Percentiles rank a stretch among this genome's conserved stretches.
Evolutionary conservation across 35 echinoderm and acorn worm genomes (phyloP).

Genomic region (Heliocidaris erythrogramma): DNA sequence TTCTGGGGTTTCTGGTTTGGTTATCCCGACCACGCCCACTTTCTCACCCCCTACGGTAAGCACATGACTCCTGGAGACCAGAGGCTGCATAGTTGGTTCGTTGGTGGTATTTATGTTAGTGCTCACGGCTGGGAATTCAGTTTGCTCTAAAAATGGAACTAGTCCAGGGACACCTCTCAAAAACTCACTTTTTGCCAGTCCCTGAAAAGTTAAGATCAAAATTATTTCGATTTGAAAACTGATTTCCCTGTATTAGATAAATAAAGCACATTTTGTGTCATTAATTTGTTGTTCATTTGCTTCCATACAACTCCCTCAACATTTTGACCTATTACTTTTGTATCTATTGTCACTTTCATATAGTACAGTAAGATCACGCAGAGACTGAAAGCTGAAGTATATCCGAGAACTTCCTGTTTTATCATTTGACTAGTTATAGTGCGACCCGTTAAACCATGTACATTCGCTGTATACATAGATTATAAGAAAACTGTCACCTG

Average conservation of each 20-base stretch:
- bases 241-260: not conserved
- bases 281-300: too few species aligned
- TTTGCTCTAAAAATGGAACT: slow-evolving; percentile 62
- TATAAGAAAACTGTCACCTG: too few species aligned
- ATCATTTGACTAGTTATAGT: too few species aligned
- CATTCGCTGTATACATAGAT: too few species aligned
- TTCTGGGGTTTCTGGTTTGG: slow-evolving; percentile 41
- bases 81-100: slow-evolving; percentile 56
- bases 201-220: slow-evolving; percentile 47
- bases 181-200: slow-evolving; percentile 85
- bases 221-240: not conserved
- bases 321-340: too few species aligned
- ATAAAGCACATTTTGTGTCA: too few species aligned
- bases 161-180: slow-evolving; percentile 56
- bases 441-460: too few species aligned
- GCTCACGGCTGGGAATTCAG: slow-evolving; percentile 71
- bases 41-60: slow-evolving; percentile 48
- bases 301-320: too few species aligned
- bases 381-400: too few species aligned
- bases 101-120: slow-evolving; percentile 71
- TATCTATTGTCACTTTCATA: too few species aligned
- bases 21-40: slow-evolving; percentile 66
- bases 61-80: slow-evolving; percentile 46
- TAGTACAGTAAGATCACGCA: too few species aligned
- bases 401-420: too few species aligned